These are phyloP conservation scores for Bombyx mandarina DNA, from an alignment of 1,140 invertebrate species.

Conservation along the genomic window DNA sequence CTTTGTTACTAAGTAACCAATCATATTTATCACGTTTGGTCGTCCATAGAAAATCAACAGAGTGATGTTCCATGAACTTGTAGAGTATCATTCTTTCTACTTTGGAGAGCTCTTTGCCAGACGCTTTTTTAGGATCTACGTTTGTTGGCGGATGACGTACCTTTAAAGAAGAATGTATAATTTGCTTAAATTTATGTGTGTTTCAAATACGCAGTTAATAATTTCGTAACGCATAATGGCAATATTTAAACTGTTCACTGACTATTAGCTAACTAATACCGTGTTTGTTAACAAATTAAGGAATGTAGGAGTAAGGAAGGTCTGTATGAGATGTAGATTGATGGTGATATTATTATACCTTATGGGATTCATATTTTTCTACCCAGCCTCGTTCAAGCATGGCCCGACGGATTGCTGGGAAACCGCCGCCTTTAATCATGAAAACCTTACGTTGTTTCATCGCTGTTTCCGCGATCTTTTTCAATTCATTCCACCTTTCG, in stretches of 20 bases:
- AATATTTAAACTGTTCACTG: too few relatives aligned
- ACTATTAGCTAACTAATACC: too few relatives aligned
- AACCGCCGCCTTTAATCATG: constrained; percentile 69
- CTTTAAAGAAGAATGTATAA: constrained; percentile 18
- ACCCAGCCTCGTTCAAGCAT: constrained; percentile 75
- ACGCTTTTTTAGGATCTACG: constrained; percentile 61
- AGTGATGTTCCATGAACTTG: constrained; percentile 77
- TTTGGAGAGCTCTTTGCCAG: constrained; percentile 50
- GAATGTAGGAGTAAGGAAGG: too few relatives aligned
- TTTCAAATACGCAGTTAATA: too few relatives aligned
- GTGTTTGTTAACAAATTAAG: too few relatives aligned
- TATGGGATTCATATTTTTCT: constrained; percentile 75
- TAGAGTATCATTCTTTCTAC: constrained; percentile 74
- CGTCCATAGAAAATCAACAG: constrained; percentile 91
- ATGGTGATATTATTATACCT: constrained; percentile 23
- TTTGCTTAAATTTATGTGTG: too few relatives aligned
- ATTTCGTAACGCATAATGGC: too few relatives aligned
- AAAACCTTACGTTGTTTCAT: constrained; percentile 67
- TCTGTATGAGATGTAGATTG: too few relatives aligned
- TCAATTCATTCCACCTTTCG: constrained; percentile 66
- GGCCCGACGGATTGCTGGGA: constrained; percentile 70
- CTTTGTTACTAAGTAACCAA: constrained; percentile 68
- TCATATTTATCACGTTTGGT: constrained; percentile 85
- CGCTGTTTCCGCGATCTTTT: constrained; percentile 61
- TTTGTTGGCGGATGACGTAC: constrained; percentile 65